Evolutionary conservation across 2,113 vertebrate species (phyloP).

Genomic region (Bubo blakistoni): DNA sequence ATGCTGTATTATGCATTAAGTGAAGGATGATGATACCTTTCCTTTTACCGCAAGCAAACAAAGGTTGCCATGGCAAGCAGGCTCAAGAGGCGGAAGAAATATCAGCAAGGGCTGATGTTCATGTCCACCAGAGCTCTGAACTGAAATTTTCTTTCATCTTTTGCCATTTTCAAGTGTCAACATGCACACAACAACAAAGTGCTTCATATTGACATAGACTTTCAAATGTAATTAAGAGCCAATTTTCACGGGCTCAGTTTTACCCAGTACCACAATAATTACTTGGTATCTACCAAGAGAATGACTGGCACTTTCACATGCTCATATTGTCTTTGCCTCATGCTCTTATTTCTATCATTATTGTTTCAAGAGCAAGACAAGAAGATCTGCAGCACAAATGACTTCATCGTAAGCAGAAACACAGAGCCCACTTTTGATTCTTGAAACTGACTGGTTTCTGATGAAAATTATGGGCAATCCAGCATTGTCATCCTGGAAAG

Average conservation of each 20-base stretch:
- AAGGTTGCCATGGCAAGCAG: slow-evolving; percentile 74
- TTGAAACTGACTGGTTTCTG: background rate
- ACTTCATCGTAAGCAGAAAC: background rate
- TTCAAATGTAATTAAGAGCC: slow-evolving; percentile 71
- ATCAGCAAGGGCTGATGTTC: slow-evolving; percentile 3
- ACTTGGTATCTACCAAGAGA: slow-evolving; percentile 22
- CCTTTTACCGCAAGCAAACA: slow-evolving; percentile 35
- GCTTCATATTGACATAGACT: slow-evolving; percentile 56
- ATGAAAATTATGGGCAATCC: slow-evolving; percentile 51
- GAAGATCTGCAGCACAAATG: slow-evolving; percentile 36
- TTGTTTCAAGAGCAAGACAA: slow-evolving; percentile 23
- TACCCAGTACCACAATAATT: slow-evolving; percentile 36
- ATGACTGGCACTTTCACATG: slow-evolving; percentile 29
- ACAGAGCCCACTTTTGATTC: background rate
- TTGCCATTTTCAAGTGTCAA: slow-evolving; percentile 63
- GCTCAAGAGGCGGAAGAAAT: slow-evolving; percentile 21
- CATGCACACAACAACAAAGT: slow-evolving; percentile 46
- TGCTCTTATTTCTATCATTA: background rate
- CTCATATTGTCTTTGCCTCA: background rate
- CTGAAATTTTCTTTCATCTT: slow-evolving; percentile 76
- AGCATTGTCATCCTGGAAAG: slow-evolving; percentile 8
- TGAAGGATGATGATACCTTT: slow-evolving; percentile 46
- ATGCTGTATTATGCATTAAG: background rate
- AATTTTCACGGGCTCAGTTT: slow-evolving; percentile 40
- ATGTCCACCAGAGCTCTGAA: slow-evolving; percentile 27